These are phyloP conservation scores for Lutjanus argentimaculatus DNA, from an alignment of 2,797 vertebrate genomes.

Conservation along the genomic window DNA sequence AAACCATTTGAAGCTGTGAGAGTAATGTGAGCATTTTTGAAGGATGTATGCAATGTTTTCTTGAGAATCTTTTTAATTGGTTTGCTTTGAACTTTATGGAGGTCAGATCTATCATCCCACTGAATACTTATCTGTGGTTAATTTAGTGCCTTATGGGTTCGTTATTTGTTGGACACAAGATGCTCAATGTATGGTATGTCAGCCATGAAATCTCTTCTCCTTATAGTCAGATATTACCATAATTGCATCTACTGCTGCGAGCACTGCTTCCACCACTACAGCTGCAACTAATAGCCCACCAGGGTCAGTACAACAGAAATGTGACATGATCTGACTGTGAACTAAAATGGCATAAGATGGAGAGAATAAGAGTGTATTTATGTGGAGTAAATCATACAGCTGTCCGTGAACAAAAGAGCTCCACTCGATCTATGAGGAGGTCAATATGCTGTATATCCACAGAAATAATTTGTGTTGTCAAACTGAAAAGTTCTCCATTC, in stretches of 20 bases:
- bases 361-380: not conserved
- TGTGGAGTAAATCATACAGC: not conserved
- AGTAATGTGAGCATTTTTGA: conserved; percentile 21
- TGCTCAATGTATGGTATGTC: conserved; percentile 3
- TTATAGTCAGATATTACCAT: not conserved
- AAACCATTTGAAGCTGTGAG: not conserved
- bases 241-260: not conserved
- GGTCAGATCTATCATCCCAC: conserved; percentile 1
- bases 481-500: not conserved
- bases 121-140: conserved; percentile 13
- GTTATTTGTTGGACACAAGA: conserved; percentile 6
- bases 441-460: not conserved
- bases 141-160: conserved; percentile 8
- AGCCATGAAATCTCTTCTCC: conserved; percentile 4
- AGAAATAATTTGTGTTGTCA: not conserved
- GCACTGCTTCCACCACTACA: not conserved
- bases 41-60: conserved; percentile 2
- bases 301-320: not conserved
- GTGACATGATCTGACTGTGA: not conserved
- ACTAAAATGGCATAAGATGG: not conserved
- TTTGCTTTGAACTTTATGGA: conserved; percentile 28
- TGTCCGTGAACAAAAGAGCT: not conserved
- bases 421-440: not conserved
- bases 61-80: conserved; percentile 6
- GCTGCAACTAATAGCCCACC: not conserved